Evolutionary conservation across 23 tunicate species (phyloP).

Genomic region (Ciona savignyi): DNA sequence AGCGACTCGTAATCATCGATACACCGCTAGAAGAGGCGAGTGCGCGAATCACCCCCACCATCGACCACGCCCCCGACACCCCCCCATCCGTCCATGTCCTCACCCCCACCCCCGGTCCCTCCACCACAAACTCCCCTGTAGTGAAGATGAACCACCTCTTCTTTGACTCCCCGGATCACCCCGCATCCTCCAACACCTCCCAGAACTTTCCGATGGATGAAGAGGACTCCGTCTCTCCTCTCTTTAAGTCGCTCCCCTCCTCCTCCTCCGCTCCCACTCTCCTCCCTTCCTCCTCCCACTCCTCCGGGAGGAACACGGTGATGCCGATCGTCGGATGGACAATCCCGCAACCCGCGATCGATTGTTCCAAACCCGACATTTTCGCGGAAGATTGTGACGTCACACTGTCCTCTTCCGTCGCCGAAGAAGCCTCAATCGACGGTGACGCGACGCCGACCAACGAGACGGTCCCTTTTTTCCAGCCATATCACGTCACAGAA

Average conservation of each 20-base stretch:
- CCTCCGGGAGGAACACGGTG: conserved; percentile 6
- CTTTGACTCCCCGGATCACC: conserved; percentile 46
- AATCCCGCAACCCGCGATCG: neutral
- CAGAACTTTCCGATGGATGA: conserved; percentile 49
- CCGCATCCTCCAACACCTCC: conserved; percentile 54
- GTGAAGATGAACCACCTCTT: conserved; percentile 4
- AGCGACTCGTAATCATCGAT: neutral
- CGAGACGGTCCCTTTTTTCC: neutral
- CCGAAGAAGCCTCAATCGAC: conserved; percentile 1
- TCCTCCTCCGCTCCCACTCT: neutral
- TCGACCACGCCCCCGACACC: neutral
- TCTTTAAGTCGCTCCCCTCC: conserved; percentile 7
- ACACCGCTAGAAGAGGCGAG: neutral
- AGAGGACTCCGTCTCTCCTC: conserved; percentile 24
- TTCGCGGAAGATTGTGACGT: conserved; percentile 6
- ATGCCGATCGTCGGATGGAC: conserved; percentile 13
- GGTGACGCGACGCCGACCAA: conserved; percentile 9
- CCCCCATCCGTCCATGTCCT: neutral
- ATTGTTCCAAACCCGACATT: neutral
- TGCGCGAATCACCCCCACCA: neutral
- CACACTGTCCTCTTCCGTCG: neutral
- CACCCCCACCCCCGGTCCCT: neutral
- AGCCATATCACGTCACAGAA: neutral
- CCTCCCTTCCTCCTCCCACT: conserved; percentile 11
- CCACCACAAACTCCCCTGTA: neutral